These are phyloP conservation scores for Leuciscus idus DNA, from an alignment of 2,113 vertebrate genomes.

Conservation along the genomic window DNA sequence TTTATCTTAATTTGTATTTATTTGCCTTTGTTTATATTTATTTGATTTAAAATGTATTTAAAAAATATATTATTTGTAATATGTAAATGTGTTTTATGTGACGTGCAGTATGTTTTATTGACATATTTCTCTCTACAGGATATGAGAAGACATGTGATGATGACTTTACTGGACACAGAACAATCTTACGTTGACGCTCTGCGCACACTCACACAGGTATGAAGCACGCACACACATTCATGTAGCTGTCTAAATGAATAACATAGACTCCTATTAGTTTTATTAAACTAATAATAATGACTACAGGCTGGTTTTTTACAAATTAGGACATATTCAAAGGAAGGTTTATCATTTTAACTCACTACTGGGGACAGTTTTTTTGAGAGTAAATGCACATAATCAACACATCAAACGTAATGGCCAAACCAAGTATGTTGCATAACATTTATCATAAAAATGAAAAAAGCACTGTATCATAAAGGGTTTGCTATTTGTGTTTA, in stretches of 20 bases:
- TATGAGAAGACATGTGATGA: slow-evolving; percentile 98
- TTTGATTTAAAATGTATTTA: background rate
- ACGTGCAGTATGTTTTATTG: background rate
- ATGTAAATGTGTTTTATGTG: background rate
- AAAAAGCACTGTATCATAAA: background rate
- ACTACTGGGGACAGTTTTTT: background rate
- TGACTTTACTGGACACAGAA: slow-evolving; percentile 96
- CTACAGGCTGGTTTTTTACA: background rate
- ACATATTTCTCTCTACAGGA: slow-evolving; percentile 77
- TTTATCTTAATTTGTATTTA: background rate
- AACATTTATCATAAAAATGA: background rate
- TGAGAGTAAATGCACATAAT: background rate
- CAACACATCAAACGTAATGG: background rate
- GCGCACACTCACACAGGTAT: slow-evolving; percentile 94
- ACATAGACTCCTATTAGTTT: background rate
- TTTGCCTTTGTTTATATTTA: background rate
- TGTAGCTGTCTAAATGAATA: background rate
- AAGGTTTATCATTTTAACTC: background rate
- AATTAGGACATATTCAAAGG: background rate
- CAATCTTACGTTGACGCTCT: slow-evolving; percentile 98
- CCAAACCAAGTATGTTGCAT: background rate
- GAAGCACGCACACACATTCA: background rate
- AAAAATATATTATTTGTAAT: background rate
- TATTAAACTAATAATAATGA: background rate
- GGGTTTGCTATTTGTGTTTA: background rate